A percentile compares a stretch with the other conserved stretches of the same genome.
phyloP scores from a whole-genome alignment of 2,113 vertebrate species.

The Myotis yumanensis region DNA sequence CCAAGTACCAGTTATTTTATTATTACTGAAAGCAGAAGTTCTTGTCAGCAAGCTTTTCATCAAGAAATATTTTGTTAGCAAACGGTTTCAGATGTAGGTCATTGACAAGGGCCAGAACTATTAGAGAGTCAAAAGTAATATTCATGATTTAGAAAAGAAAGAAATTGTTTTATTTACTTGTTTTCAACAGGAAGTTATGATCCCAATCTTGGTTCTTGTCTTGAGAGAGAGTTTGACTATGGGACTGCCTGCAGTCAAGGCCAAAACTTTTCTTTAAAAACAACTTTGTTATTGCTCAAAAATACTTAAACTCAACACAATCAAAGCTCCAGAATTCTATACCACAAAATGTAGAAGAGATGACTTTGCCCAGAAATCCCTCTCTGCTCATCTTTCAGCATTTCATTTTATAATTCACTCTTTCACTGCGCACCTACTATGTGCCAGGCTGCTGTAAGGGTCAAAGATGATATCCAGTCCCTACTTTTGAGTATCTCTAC shows the following conservation, averaged over 20 bases:
- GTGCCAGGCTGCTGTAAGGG: background rate
- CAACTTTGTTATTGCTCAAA: background rate
- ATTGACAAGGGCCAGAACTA: background rate
- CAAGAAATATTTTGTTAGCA: background rate
- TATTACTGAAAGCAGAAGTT: background rate
- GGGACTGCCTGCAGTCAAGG: background rate
- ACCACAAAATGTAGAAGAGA: background rate
- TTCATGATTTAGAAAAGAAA: background rate
- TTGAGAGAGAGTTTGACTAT: background rate
- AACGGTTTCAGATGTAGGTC: background rate
- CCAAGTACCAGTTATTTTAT: background rate
- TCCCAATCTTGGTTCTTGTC: background rate
- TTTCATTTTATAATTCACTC: background rate
- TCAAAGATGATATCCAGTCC: background rate
- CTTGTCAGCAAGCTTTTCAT: background rate
- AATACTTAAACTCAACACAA: background rate
- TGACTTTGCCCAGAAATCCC: background rate
- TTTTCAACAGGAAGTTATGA: background rate
- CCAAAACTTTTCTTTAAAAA: background rate
- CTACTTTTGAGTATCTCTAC: background rate
- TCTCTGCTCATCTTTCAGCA: background rate
- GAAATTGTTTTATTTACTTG: background rate
- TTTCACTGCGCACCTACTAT: background rate
- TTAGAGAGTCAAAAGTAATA: conserved; percentile 1
- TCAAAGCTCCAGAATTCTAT: background rate